Evolutionary conservation across 53 echinoderm and acorn worm genomes (phyloP).

Genomic region (Hippasteria phrygiana): DNA sequence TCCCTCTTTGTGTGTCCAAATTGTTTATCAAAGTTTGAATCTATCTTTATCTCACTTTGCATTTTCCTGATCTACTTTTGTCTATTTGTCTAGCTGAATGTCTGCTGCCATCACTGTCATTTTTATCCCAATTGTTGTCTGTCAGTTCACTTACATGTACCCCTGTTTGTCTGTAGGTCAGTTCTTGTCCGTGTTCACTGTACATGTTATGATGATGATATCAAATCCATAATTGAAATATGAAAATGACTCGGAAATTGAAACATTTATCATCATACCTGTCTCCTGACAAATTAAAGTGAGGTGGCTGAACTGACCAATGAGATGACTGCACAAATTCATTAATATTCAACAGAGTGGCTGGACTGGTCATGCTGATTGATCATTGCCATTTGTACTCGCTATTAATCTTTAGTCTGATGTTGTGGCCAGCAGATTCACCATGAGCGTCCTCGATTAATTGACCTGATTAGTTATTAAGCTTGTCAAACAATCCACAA

Average conservation of each 20-base stretch:
- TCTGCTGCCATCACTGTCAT: not conserved
- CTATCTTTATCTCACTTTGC: not conserved
- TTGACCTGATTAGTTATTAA: not conserved
- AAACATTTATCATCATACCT: not conserved
- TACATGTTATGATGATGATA: not conserved
- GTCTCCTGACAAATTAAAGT: not conserved
- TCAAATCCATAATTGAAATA: not conserved
- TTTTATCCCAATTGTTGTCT: not conserved
- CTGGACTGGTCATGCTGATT: not conserved
- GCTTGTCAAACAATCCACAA: not conserved
- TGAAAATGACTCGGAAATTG: not conserved
- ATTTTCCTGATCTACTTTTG: not conserved
- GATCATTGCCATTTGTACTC: not conserved
- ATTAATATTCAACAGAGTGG: not conserved
- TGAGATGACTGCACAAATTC: not conserved
- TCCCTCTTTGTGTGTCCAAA: not conserved
- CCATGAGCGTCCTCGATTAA: not conserved
- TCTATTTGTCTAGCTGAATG: not conserved
- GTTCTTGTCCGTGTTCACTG: not conserved
- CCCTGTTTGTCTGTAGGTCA: not conserved
- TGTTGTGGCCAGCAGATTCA: not conserved
- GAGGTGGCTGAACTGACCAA: not conserved
- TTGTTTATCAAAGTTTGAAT: not conserved
- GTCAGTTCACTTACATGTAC: no score
- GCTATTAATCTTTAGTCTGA: not conserved